phyloP scores from a whole-genome alignment of 1,140 invertebrate genomes.

The Lysiphlebus fabarum region DNA sequence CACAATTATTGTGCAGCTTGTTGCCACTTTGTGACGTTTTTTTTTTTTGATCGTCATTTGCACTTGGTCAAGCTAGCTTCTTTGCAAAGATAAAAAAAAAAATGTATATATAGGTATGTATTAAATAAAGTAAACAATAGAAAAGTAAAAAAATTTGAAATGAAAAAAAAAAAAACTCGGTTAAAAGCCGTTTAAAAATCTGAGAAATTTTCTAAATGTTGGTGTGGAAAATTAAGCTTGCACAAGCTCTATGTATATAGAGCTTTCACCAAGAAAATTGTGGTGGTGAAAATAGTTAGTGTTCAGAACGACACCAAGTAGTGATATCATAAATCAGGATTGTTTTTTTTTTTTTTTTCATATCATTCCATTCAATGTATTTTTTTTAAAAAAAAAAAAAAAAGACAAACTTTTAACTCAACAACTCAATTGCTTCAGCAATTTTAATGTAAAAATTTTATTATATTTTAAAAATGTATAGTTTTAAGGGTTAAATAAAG shows the following conservation, averaged over 20 bases:
- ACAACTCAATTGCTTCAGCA: too few relatives aligned
- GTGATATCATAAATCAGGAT: not conserved
- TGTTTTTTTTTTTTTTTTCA: too few relatives aligned
- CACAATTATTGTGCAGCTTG: conserved; percentile 18
- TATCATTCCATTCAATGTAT: too few relatives aligned
- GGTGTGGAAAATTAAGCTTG: conserved; percentile 3
- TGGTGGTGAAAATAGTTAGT: too few relatives aligned
- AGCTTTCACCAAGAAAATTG: too few relatives aligned
- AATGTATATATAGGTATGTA: not conserved
- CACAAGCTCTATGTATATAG: too few relatives aligned
- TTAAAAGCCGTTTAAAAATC: conserved; percentile 5
- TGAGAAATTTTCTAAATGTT: conserved; percentile 11
- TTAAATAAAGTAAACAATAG: conserved; percentile 8
- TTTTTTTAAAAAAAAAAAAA: too few relatives aligned
- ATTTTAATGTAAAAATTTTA: too few relatives aligned
- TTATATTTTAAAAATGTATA: too few relatives aligned
- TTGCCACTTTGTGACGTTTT: conserved; percentile 5
- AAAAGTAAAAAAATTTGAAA: not conserved
- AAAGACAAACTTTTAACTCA: too few relatives aligned
- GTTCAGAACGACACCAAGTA: not conserved
- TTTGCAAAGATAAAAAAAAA: not conserved
- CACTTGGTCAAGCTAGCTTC: conserved; percentile 5
- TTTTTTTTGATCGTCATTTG: conserved; percentile 11
- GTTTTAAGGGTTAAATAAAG: too few relatives aligned
- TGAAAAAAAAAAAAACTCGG: too few relatives aligned